Evolutionary conservation across 2,797 vertebrate genomes (phyloP), one percentile per base, ranked within the genome.

Genomic region (Mionectes olivaceus): DNA sequence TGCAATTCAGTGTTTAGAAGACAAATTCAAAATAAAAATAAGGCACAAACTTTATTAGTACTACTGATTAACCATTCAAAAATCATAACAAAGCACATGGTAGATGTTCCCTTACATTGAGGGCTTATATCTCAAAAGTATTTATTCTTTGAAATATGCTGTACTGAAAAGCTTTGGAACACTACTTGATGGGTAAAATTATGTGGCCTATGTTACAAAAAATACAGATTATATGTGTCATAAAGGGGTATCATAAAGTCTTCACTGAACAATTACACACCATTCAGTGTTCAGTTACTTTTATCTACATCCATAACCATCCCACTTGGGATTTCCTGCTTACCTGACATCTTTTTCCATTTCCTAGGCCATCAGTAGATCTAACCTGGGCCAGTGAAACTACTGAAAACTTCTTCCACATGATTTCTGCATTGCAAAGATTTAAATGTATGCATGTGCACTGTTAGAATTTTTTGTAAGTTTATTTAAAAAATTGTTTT

Each of bases 361-460:
- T 90, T 87, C 37, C 49, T 35, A 52, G 41, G 75, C 41, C 21
- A 41, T 37, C 68, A 74, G 44, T 17, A 89, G n/a, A 59, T 63
- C 13, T 74, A 21, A 21, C 24, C 52, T 59, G 68, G 46, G 33
- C 17, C 39, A 74, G 19, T 4, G 13, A 84, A 87, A 70, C 22
- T 50, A 76, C 37, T 87, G 57, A 89, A 89, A 83, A 77, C 28
- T 67, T 88, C 61, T 92, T 78, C 53, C 53, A 75, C 60, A 32
- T 53, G 1, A 74, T n/a, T 87, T 93, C 56, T 87, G 19, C 56
- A 78, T 57, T 79, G 55, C 13, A 75, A 74, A 71, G 25, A 32
- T 57, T 75, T 43, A 43, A 83, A 81, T 11, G 3, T 18, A 78
- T 0, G 0, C 3, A 13, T 30, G 25, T 27, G 8, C 21, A 49